phyloP scores from a whole-genome alignment of 2,888 invertebrate species.

The Teleiodes luculella region DNA sequence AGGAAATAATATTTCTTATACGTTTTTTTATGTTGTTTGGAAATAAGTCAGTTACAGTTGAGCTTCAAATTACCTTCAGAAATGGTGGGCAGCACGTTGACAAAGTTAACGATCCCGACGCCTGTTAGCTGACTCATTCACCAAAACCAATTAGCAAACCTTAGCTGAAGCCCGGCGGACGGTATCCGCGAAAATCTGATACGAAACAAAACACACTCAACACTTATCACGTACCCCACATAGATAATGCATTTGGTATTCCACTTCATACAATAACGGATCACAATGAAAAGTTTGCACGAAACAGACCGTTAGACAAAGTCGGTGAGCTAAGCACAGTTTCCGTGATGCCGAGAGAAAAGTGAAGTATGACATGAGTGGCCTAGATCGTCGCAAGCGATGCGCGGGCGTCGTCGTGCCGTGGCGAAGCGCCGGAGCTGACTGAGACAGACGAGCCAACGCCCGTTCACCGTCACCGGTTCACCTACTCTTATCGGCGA shows the following conservation, averaged over 20 bases:
- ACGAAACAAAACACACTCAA: constrained; percentile 52
- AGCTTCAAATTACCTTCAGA: constrained; percentile 61
- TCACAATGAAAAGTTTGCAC: constrained; percentile 29
- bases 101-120: constrained; percentile 74
- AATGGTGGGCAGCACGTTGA: constrained; percentile 75
- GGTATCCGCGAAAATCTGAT: constrained; percentile 39
- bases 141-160: constrained; percentile 52
- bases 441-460: constrained; percentile 50
- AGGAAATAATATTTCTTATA: constrained; percentile 3
- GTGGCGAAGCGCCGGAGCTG: constrained; percentile 57
- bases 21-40: not conserved
- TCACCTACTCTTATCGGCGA: constrained; percentile 72
- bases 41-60: not conserved
- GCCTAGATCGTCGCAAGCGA: constrained; percentile 44
- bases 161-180: constrained; percentile 51
- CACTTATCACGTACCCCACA: constrained; percentile 68
- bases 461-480: constrained; percentile 73
- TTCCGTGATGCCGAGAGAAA: constrained; percentile 56
- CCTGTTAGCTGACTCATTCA: constrained; percentile 77
- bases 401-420: constrained; percentile 66
- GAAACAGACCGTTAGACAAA: constrained; percentile 37
- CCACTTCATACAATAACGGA: constrained; percentile 40
- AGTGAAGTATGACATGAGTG: constrained; percentile 59
- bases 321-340: constrained; percentile 45
- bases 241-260: constrained; percentile 56